These are phyloP conservation scores for Bubo scandiacus DNA, from an alignment of 2,113 vertebrate species.

Conservation along the genomic window DNA sequence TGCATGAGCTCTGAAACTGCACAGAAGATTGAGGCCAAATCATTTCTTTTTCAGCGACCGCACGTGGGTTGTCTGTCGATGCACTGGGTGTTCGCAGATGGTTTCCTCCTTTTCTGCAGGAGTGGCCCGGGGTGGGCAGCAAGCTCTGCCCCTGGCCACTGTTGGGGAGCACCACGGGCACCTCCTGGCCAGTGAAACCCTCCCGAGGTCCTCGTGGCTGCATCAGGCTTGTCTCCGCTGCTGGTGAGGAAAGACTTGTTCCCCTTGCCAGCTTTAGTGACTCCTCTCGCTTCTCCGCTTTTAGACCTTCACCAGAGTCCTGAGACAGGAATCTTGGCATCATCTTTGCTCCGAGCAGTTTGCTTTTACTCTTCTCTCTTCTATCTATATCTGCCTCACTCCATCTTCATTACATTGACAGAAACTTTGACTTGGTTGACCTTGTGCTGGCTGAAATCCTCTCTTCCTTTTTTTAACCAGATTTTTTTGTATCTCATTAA, in stretches of 20 bases:
- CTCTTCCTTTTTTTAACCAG: background rate
- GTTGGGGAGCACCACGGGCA: accelerated
- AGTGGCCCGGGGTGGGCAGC: accelerated
- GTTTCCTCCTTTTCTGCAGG: background rate
- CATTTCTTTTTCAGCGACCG: accelerated
- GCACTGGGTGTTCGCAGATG: accelerated
- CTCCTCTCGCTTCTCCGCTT: background rate
- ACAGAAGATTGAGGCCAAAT: background rate
- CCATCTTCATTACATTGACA: background rate
- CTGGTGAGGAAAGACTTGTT: background rate
- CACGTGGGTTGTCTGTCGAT: no score
- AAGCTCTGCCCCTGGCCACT: background rate
- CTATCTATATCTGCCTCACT: background rate
- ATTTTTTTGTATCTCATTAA: background rate
- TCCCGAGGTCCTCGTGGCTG: background rate
- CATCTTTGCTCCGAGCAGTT: background rate
- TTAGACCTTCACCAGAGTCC: background rate
- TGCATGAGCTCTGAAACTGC: background rate
- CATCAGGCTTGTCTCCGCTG: accelerated
- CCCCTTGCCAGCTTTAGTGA: background rate
- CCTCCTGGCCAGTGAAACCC: background rate
- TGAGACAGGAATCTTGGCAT: accelerated
- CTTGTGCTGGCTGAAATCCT: background rate
- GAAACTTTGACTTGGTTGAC: background rate
- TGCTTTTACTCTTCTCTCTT: background rate